Evolutionary conservation across 1,140 invertebrate genomes (phyloP).

Genomic region (Asbolus verrucosus): DNA sequence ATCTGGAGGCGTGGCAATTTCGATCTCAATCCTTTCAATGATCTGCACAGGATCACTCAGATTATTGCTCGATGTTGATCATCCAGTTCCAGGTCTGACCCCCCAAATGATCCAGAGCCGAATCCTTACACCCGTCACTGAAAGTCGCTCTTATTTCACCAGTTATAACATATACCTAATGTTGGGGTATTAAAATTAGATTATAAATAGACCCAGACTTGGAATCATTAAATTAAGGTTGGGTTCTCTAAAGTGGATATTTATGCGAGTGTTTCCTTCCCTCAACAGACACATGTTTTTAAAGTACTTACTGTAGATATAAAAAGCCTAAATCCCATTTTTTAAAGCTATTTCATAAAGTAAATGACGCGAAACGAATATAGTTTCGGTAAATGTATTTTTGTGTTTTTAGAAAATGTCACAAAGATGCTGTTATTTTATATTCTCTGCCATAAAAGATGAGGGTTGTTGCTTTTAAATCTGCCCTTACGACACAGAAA

Average conservation of each 20-base stretch:
- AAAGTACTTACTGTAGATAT: slow-evolving; percentile 52
- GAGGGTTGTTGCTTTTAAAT: slow-evolving; percentile 52
- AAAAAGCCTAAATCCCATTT: slow-evolving; percentile 60
- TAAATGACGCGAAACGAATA: slow-evolving; percentile 64
- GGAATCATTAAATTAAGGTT: neutral
- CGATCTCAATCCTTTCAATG: slow-evolving; percentile 49
- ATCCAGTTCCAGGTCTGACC: slow-evolving; percentile 39
- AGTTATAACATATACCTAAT: no score
- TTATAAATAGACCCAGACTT: slow-evolving; percentile 16
- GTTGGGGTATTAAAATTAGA: no score
- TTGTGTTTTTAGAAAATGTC: slow-evolving; percentile 56
- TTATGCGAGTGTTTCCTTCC: slow-evolving; percentile 52
- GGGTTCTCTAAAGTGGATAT: slow-evolving; percentile 50
- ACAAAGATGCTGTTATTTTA: slow-evolving; percentile 60
- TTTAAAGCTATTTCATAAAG: slow-evolving; percentile 61
- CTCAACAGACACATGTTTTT: slow-evolving; percentile 56
- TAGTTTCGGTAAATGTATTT: slow-evolving; percentile 63
- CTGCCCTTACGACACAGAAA: slow-evolving; percentile 41
- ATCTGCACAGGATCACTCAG: slow-evolving; percentile 47
- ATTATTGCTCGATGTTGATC: slow-evolving; percentile 42
- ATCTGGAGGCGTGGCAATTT: slow-evolving; percentile 46
- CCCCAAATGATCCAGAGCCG: slow-evolving; percentile 19
- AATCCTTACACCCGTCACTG: neutral
- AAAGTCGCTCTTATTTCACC: neutral
- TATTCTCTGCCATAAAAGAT: slow-evolving; percentile 51